Evolutionary conservation across 2,888 invertebrate genomes (phyloP).

Genomic region (Amitus sp.): DNA sequence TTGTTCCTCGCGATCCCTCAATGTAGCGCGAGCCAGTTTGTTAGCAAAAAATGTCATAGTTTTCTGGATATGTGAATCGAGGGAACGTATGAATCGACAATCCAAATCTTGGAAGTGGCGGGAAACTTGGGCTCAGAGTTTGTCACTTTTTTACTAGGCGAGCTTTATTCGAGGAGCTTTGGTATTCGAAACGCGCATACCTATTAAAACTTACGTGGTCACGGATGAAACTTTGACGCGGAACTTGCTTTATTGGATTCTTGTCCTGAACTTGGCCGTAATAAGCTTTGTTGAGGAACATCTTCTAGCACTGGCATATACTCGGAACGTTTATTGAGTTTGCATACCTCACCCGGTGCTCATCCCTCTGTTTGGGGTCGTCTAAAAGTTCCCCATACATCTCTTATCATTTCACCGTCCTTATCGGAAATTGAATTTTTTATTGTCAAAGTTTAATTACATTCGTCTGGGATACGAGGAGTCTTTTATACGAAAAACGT

Average conservation of each 20-base stretch:
- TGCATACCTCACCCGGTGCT: not conserved
- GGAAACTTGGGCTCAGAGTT: not conserved
- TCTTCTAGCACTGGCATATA: constrained; percentile 8
- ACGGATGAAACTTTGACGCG: constrained; percentile 50
- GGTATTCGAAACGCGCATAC: constrained; percentile 54
- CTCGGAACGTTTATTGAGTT: constrained; percentile 8
- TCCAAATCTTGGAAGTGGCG: not conserved
- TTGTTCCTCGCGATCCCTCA: too few relatives aligned
- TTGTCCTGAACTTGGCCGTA: constrained; percentile 31
- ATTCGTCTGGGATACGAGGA: too few relatives aligned
- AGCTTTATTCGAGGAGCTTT: constrained; percentile 40
- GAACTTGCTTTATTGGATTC: constrained; percentile 54
- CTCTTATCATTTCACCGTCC: too few relatives aligned
- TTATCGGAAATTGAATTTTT: too few relatives aligned
- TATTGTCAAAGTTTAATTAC: too few relatives aligned
- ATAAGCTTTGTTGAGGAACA: constrained; percentile 34
- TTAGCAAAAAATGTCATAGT: too few relatives aligned
- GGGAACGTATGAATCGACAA: too few relatives aligned
- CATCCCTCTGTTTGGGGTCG: not conserved
- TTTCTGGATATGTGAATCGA: too few relatives aligned
- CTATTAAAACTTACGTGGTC: constrained; percentile 57
- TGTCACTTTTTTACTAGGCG: constrained; percentile 15
- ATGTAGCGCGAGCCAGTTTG: too few relatives aligned
- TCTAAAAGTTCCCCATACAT: not conserved
- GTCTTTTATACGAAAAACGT: too few relatives aligned